A percentile compares a stretch with the other conserved stretches of the same genome.
Conservation (phyloP, 1,140 invertebrate species). For the Drosophila sp. region DNA sequence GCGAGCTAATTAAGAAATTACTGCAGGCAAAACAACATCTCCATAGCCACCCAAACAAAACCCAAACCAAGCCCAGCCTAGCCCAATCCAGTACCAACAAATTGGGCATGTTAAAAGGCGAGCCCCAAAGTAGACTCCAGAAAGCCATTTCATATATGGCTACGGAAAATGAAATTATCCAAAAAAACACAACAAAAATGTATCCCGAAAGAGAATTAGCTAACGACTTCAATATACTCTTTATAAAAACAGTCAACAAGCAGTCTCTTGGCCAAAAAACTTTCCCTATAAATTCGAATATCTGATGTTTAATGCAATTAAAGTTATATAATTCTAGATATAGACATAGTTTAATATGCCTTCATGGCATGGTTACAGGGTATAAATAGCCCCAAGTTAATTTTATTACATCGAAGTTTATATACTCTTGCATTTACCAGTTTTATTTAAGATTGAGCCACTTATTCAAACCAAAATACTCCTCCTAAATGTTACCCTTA, state of each 20-base stretch:
- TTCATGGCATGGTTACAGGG: no score
- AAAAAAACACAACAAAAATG: conserved; percentile 35
- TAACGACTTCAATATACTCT: background rate
- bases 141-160: conserved; percentile 73
- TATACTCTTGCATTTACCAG: background rate
- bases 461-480: background rate
- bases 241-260: background rate
- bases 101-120: conserved; percentile 26
- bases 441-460: background rate
- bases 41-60: conserved; percentile 20
- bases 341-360: background rate
- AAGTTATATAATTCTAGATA: no score
- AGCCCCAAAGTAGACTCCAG: conserved; percentile 54
- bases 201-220: background rate
- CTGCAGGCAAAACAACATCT: conserved; percentile 76
- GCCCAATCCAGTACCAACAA: conserved; percentile 18
- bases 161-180: conserved; percentile 69
- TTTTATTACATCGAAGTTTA: background rate
- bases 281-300: no score
- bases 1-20: conserved; percentile 82
- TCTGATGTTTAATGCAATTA: no score
- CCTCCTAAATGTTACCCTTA: background rate
- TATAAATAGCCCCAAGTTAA: background rate
- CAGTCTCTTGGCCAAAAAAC: no score
- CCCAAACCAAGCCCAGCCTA: background rate